Conservation (phyloP, 2,113 vertebrate species). For the Petrocephalus microphthalmus region DNA sequence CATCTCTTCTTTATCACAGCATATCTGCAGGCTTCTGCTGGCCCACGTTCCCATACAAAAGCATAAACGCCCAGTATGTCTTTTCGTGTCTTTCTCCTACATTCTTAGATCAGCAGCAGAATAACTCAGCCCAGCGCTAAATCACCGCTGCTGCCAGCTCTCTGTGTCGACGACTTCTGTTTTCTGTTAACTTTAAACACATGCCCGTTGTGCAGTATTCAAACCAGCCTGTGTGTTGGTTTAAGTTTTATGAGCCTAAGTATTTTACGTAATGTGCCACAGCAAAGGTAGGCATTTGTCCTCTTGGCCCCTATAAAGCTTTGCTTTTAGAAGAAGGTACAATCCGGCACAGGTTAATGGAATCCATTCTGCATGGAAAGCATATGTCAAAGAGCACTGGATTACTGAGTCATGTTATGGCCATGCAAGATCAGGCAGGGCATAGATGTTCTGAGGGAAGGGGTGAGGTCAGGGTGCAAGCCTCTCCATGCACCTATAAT, state of each 20-base stretch:
- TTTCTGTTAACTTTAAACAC: conserved; percentile 2
- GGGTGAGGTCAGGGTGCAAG: neutral
- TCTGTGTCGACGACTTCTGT: neutral
- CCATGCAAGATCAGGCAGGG: neutral
- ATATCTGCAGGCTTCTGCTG: neutral
- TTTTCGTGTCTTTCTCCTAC: neutral
- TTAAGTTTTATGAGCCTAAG: conserved; percentile 5
- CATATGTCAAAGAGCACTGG: neutral
- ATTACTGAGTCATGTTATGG: neutral
- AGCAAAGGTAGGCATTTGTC: neutral
- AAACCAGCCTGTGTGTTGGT: neutral
- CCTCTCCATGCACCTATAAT: neutral
- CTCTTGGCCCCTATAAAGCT: neutral
- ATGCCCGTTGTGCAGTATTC: neutral
- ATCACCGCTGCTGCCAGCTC: neutral
- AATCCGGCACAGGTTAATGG: neutral
- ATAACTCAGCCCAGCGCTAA: neutral
- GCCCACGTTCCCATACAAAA: neutral
- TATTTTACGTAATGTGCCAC: neutral
- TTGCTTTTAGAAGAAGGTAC: neutral
- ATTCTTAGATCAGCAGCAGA: neutral
- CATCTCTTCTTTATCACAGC: neutral
- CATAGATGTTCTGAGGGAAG: neutral
- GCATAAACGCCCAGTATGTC: neutral
- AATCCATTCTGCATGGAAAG: neutral